These are phyloP conservation scores for Andrena marginata DNA, from an alignment of 2,888 invertebrate genomes.

Conservation along the genomic window DNA sequence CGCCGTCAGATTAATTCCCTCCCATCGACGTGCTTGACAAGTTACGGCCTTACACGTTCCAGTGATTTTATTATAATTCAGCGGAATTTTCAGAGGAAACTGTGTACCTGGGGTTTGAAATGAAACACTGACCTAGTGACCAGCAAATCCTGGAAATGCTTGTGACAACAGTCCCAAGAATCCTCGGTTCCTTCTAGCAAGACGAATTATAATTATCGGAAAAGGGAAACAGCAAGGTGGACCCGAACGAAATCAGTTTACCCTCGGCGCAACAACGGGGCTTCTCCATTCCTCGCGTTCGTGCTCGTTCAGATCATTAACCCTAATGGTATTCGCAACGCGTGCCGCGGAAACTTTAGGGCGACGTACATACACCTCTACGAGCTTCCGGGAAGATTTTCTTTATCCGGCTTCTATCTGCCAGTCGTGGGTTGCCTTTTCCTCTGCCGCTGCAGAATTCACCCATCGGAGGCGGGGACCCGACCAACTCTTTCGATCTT, in stretches of 20 bases:
- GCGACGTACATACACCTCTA: slow-evolving; percentile 9
- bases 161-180: too few species aligned
- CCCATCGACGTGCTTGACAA: neutral
- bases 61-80: too few species aligned
- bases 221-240: neutral
- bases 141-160: too few species aligned
- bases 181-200: too few species aligned
- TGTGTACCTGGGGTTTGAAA: too few species aligned
- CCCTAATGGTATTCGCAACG: slow-evolving; percentile 64
- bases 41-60: too few species aligned
- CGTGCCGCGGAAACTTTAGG: slow-evolving; percentile 57
- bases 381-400: slow-evolving; percentile 61
- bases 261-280: slow-evolving; percentile 12
- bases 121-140: too few species aligned
- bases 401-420: slow-evolving; percentile 43
- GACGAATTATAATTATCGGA: slow-evolving; percentile 13
- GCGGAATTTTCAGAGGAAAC: too few species aligned
- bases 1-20: neutral
- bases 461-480: slow-evolving; percentile 22
- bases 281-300: slow-evolving; percentile 38
- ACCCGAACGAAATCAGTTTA: slow-evolving; percentile 45
- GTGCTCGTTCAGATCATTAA: slow-evolving; percentile 64
- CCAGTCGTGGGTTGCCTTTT: slow-evolving; percentile 26
- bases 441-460: slow-evolving; percentile 20
- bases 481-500: slow-evolving; percentile 41